phyloP scores from a whole-genome alignment of 2,888 invertebrate species.

The Orchestes rusci region DNA sequence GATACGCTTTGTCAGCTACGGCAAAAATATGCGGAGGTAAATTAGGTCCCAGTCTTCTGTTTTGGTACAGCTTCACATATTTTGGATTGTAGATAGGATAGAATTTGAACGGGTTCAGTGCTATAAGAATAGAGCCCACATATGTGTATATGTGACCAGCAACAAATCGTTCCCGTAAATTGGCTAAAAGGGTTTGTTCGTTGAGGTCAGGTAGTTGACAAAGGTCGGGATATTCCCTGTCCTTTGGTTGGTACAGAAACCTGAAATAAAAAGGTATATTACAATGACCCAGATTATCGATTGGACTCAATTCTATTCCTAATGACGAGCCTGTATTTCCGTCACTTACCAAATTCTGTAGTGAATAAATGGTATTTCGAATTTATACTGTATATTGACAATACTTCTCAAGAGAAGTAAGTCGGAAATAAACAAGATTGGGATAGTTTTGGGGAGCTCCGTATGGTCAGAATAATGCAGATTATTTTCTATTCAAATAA shows the following conservation, averaged over 20 bases:
- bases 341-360: too few relatives aligned
- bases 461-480: too few relatives aligned
- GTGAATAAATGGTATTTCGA: too few relatives aligned
- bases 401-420: too few relatives aligned
- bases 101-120: slow-evolving; percentile 90
- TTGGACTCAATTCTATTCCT: too few relatives aligned
- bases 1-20: slow-evolving; percentile 89
- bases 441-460: too few relatives aligned
- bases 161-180: slow-evolving; percentile 79
- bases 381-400: too few relatives aligned
- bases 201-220: slow-evolving; percentile 94
- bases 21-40: slow-evolving; percentile 96
- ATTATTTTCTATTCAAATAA: too few relatives aligned
- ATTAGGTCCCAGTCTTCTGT: slow-evolving; percentile 81
- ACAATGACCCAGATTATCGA: background rate
- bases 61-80: slow-evolving; percentile 93
- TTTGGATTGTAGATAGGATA: slow-evolving; percentile 97
- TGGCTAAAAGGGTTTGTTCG: slow-evolving; percentile 86
- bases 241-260: slow-evolving; percentile 85
- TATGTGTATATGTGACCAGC: slow-evolving; percentile 95
- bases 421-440: too few relatives aligned
- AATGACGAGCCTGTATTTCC: too few relatives aligned
- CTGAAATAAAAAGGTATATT: slow-evolving; percentile 39
- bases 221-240: slow-evolving; percentile 90
- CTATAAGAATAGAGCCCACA: slow-evolving; percentile 91